These are phyloP conservation scores for Epiblema foenella DNA, from an alignment of 2,888 invertebrate species.

Conservation along the genomic window DNA sequence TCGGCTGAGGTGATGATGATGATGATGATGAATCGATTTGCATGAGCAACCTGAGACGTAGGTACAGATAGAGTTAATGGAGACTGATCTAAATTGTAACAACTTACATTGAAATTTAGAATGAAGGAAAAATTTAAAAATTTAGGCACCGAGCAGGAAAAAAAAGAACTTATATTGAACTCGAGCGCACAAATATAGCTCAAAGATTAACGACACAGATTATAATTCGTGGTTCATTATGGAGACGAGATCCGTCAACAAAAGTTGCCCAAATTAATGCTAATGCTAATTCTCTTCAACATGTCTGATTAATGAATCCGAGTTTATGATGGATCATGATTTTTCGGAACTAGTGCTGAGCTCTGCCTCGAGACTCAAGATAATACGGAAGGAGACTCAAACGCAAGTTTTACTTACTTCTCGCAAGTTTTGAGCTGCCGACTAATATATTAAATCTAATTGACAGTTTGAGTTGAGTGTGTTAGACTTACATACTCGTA, in stretches of 20 bases:
- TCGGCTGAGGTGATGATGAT: too few relatives aligned
- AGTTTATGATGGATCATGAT: constrained; percentile 42
- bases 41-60: too few relatives aligned
- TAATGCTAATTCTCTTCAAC: constrained; percentile 28
- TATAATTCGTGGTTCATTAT: background rate
- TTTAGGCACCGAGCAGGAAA: too few relatives aligned
- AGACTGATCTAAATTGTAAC: too few relatives aligned
- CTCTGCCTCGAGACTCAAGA: constrained; percentile 5
- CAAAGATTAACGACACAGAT: constrained; percentile 6
- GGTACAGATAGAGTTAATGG: too few relatives aligned
- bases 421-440: too few relatives aligned
- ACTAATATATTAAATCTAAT: too few relatives aligned
- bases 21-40: too few relatives aligned
- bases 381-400: background rate
- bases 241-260: constrained; percentile 23
- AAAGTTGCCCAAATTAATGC: constrained; percentile 38
- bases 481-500: too few relatives aligned
- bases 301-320: constrained; percentile 35
- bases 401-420: background rate
- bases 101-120: too few relatives aligned
- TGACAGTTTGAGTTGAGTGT: too few relatives aligned
- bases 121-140: too few relatives aligned
- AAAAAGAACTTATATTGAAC: background rate
- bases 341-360: constrained; percentile 21
- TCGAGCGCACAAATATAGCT: background rate